phyloP scores from a whole-genome alignment of 2,797 vertebrate species.

The Ctenosaura bakeri region DNA sequence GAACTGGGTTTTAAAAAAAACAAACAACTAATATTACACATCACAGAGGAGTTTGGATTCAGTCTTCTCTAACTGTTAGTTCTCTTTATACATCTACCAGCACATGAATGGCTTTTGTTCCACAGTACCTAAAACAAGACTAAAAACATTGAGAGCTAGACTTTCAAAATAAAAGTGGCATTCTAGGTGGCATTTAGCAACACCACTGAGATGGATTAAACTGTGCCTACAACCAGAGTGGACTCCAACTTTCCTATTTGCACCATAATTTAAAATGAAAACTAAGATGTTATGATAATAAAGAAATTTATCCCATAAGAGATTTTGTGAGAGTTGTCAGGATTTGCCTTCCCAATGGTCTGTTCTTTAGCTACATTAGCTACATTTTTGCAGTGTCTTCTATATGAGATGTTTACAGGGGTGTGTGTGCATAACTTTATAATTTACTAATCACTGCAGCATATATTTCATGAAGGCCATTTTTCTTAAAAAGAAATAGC shows the following conservation, averaged over 20 bases:
- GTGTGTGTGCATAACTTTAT: constrained; percentile 44
- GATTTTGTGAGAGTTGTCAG: constrained; percentile 50
- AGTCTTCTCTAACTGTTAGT: constrained; percentile 18
- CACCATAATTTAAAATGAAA: constrained; percentile 61
- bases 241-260: constrained; percentile 67
- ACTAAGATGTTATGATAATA: constrained; percentile 55
- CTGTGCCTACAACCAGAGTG: constrained; percentile 74
- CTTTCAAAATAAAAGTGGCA: constrained; percentile 62
- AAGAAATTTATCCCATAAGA: constrained; percentile 67
- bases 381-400: constrained; percentile 59
- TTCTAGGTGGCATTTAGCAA: constrained; percentile 56
- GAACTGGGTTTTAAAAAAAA: constrained; percentile 33
- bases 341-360: constrained; percentile 64
- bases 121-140: constrained; percentile 25
- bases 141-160: constrained; percentile 31
- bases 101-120: constrained; percentile 41
- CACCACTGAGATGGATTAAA: constrained; percentile 53
- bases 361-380: constrained; percentile 65
- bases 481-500: constrained; percentile 18
- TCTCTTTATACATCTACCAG: constrained; percentile 32
- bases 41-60: constrained; percentile 44
- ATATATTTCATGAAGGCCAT: constrained; percentile 57
- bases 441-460: constrained; percentile 64
- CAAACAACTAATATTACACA: constrained; percentile 45
- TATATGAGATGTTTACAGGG: constrained; percentile 54